Evolutionary conservation across 2,113 vertebrate genomes (phyloP).

Genomic region (Corythornis vintsioides): DNA sequence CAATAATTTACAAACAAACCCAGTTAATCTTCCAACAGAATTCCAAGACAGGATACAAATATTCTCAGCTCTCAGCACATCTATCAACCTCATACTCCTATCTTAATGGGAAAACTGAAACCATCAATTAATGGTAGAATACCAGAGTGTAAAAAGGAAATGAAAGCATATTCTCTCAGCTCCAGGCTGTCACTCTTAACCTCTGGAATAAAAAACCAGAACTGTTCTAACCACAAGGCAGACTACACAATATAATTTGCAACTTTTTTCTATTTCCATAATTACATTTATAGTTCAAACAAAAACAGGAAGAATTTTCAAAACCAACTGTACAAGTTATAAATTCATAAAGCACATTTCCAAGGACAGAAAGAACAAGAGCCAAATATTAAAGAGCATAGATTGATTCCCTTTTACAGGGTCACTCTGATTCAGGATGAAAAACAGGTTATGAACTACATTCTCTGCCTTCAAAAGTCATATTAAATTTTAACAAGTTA

Average conservation of each 20-base stretch:
- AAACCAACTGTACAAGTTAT: background rate
- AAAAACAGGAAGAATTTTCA: background rate
- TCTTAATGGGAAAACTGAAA: background rate
- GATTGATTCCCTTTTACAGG: background rate
- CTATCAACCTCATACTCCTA: background rate
- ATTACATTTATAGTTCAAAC: background rate
- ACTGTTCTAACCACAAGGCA: slow-evolving; percentile 4
- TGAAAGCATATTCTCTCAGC: background rate
- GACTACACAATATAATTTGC: background rate
- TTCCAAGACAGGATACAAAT: background rate
- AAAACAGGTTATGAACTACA: background rate
- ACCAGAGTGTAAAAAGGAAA: background rate
- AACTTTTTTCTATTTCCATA: background rate
- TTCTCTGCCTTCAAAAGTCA: background rate
- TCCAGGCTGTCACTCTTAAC: slow-evolving; percentile 48
- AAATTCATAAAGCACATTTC: background rate
- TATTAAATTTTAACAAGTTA: background rate
- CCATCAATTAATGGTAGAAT: background rate
- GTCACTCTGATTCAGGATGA: background rate
- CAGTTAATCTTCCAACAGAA: background rate
- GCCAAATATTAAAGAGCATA: background rate
- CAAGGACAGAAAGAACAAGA: background rate
- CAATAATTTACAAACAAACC: background rate
- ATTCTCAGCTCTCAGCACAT: background rate
- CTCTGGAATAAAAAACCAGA: slow-evolving; percentile 19